Evolutionary conservation across 1,140 invertebrate species (phyloP), one percentile per base, ranked within the genome.

Genomic region (Drosophila ogumai): DNA sequence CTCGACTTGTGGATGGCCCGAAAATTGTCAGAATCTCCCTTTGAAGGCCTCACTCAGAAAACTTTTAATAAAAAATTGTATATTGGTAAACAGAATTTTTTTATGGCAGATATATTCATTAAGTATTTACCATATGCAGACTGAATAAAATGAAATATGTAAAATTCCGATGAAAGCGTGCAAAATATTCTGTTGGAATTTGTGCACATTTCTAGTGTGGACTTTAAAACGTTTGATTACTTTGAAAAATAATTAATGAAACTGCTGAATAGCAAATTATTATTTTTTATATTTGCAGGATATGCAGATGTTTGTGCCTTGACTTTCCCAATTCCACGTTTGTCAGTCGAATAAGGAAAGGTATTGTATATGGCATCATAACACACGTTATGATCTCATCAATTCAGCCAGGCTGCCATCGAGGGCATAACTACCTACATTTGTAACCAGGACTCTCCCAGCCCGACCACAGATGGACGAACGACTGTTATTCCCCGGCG

Each of bases 401-500:
- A 79, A 79, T 79, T 79, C 41, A 31, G 52, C 22, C 36, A 41
- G 69, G 22, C 31, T 40, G 54, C 66, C 69, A 72, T 72, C 54
- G 67, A 56, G 68, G 44, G 50, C 46, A 60, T 60, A 59, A 68
- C 64, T 59, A 36, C 49, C 49, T 41, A 61, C 75, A 75, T 75
- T 75, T 47, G 75, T 75, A 68, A 60, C 74, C 49, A 47, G 52
- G 38, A 60, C 49, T 25, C 17, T 28, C 55, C 47, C 40, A 19
- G 38, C 28, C 31, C 10, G 34, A 28, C 38, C 40, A 54, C 47
- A 73, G 44, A 69, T 69, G 59, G 43, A 79, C 69, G 60, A 64
- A 79, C 64, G 60, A 72, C 58, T 72, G 72, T 57, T 76, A 76
- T 52, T 80, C 41, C 50, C 81, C 57, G 43, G 64, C 60, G 38